A percentile compares a stretch with the other conserved stretches of the same genome.
phyloP scores from a whole-genome alignment of 2,888 invertebrate species.

The Oscheius onirici region DNA sequence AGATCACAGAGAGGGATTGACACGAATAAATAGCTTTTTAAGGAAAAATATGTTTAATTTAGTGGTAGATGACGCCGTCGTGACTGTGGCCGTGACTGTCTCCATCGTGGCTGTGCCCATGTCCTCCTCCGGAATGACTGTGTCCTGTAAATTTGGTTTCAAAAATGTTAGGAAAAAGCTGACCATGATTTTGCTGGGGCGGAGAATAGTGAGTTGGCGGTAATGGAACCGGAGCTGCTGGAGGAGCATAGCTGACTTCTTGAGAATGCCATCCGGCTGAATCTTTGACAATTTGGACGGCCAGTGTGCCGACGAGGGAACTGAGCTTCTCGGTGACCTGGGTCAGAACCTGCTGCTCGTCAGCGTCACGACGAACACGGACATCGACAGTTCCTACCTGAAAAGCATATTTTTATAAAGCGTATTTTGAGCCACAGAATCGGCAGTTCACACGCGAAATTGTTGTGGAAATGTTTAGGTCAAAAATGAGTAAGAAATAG shows the following conservation, averaged over 20 bases:
- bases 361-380: conserved; percentile 77
- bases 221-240: neutral
- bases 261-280: conserved; percentile 47
- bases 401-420: too few relatives aligned
- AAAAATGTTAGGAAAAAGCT: neutral
- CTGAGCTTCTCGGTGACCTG: conserved; percentile 77
- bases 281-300: conserved; percentile 74
- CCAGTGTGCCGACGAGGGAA: conserved; percentile 76
- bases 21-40: conserved; percentile 5
- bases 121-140: conserved; percentile 18
- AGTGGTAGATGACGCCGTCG: conserved; percentile 53
- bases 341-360: conserved; percentile 77
- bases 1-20: conserved; percentile 5
- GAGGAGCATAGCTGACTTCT: conserved; percentile 6
- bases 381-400: conserved; percentile 75
- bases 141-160: conserved; percentile 12
- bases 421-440: too few relatives aligned
- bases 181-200: conserved; percentile 22
- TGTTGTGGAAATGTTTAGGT: too few relatives aligned
- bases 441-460: too few relatives aligned
- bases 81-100: conserved; percentile 51
- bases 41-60: conserved; percentile 17
- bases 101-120: conserved; percentile 29
- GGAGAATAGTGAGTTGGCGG: neutral
- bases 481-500: too few relatives aligned